Base-by-base conservation (phyloP, 2,797 vertebrate species). In the Cyprinodon diabolis region DNA sequence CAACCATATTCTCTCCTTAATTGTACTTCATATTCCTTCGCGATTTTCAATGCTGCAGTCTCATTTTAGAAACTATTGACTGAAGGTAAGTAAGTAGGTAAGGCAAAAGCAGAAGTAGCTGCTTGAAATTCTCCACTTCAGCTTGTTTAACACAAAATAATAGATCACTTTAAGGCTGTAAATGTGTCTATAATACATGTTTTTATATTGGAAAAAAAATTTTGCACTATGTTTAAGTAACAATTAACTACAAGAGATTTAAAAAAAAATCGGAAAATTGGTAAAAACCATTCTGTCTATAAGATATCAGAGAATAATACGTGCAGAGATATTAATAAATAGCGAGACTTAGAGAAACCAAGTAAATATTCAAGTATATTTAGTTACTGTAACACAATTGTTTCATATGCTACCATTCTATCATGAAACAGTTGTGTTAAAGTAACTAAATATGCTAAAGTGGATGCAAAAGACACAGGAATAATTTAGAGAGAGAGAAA, bases 91-190 rank as follows among this genome's bases (percentile, higher is more conserved):
- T 37, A 63, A 63, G 51, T 58, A 72, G 63, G 63, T 21, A 54
- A 35, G 30, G 11, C 25, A 21, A 51, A 71, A 71, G 12, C 56
- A 62, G 57, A 63, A 72, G 21, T 48, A 72, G 58, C 70, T 72
- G 69, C 57, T 17, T 23, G 47, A 6, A 71, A 45, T 25, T 60
- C 47, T 62, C 19, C 62, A 17, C 40, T 63, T 40, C 4, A 35
- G 4, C 23, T 37, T 66, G 51, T 65, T 73, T 21, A 12, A 6
- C 23, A 47, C 48, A 1, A 52, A n/a, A 45, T 43, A 30, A 54
- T n/a, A 37, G 0, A 19, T 60, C 3, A 58, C 25, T 58, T 58
- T 17, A 35, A 15, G 56, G 14, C 56, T 58, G 30, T 58, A 35
- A 58, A 58, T 19, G 6, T 9, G 14, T 35, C 57, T 8, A 35